Conservation (phyloP, 2,888 invertebrate genomes). For the Sycophila texana region DNA sequence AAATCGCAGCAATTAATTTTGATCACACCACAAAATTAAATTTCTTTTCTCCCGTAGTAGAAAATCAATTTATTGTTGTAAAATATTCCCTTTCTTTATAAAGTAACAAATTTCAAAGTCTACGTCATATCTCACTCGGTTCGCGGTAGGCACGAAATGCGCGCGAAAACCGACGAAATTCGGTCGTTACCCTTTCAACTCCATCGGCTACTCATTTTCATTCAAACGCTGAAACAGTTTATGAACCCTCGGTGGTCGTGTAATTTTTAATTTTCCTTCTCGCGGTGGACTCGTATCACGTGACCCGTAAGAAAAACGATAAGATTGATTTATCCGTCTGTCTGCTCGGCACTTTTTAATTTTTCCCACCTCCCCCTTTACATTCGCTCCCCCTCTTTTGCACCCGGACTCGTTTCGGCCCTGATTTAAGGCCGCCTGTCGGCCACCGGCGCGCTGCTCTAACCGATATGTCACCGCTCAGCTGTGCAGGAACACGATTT, state of each 20-base stretch:
- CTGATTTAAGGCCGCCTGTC: slow-evolving; percentile 42
- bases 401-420: background rate
- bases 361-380: background rate
- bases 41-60: too few relatives aligned
- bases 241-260: slow-evolving; percentile 26
- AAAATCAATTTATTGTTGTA: too few relatives aligned
- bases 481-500: slow-evolving; percentile 18
- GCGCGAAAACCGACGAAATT: slow-evolving; percentile 10
- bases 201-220: slow-evolving; percentile 15
- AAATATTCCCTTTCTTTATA: too few relatives aligned
- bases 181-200: background rate
- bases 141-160: background rate
- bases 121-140: slow-evolving; percentile 3
- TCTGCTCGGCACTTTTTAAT: slow-evolving; percentile 12
- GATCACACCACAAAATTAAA: too few relatives aligned
- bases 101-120: background rate
- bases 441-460: background rate
- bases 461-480: slow-evolving; percentile 38
- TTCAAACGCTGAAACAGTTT: slow-evolving; percentile 10
- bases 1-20: too few relatives aligned
- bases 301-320: slow-evolving; percentile 26
- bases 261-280: slow-evolving; percentile 44
- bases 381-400: background rate
- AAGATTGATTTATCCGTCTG: slow-evolving; percentile 45
- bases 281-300: background rate